Percentiles rank a stretch among this genome's conserved stretches.
Evolutionary conservation across 1,140 invertebrate genomes (phyloP).

Genomic region (Phocides pigmalion): DNA sequence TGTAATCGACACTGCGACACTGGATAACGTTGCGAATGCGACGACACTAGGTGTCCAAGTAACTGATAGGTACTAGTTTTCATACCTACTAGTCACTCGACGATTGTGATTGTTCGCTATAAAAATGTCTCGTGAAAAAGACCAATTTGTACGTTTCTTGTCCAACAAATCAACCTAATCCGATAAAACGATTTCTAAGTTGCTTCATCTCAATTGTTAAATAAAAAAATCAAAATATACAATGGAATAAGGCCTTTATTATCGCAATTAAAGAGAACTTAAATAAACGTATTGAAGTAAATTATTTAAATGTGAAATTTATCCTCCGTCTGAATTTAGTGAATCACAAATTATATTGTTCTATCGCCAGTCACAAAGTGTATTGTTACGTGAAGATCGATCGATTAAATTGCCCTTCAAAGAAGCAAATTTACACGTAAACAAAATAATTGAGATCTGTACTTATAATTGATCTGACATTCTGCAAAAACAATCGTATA

Average conservation of each 20-base stretch:
- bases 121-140: constrained; percentile 1
- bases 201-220: not conserved
- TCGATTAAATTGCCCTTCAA: not conserved
- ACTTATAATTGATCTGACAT: not conserved
- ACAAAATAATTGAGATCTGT: not conserved
- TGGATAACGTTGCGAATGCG: not conserved
- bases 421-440: not conserved
- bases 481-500: not conserved
- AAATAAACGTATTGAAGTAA: not conserved
- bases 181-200: not conserved
- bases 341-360: no score
- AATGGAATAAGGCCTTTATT: no score
- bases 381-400: not conserved
- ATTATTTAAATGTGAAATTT: no score
- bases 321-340: no score
- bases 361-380: not conserved
- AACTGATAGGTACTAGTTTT: not conserved
- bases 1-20: constrained; percentile 3
- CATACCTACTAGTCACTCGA: not conserved
- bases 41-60: constrained; percentile 7
- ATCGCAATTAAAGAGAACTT: not conserved
- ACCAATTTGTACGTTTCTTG: not conserved
- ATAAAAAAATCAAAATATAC: no score
- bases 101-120: not conserved
- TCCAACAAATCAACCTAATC: not conserved